Percentiles rank a stretch among this genome's conserved stretches.
Conservation (phyloP, 1,140 invertebrate species). For the Odontomachus brunneus region DNA sequence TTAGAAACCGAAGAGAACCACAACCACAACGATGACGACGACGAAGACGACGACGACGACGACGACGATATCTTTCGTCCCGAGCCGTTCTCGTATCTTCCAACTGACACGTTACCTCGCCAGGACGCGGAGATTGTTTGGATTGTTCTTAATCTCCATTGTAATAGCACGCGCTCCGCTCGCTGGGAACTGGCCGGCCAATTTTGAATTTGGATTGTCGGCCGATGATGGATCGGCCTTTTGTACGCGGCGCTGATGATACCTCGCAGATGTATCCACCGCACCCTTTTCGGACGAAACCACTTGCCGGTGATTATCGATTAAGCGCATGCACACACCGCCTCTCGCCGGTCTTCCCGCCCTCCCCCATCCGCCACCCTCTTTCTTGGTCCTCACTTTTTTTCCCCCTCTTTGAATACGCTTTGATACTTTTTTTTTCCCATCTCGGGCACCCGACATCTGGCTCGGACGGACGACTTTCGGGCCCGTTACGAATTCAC, state of each 20-base stretch:
- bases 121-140: constrained; percentile 68
- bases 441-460: constrained; percentile 54
- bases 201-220: constrained; percentile 79
- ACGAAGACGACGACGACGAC: not conserved
- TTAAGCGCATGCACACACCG: constrained; percentile 75
- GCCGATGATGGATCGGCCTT: constrained; percentile 81
- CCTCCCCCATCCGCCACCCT: constrained; percentile 18
- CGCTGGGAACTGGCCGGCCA: constrained; percentile 67
- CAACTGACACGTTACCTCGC: not conserved
- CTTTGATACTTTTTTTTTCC: constrained; percentile 32
- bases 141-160: constrained; percentile 77
- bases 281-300: constrained; percentile 74
- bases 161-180: constrained; percentile 75
- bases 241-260: constrained; percentile 78
- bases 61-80: not conserved
- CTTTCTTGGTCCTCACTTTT: constrained; percentile 44
- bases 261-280: constrained; percentile 80
- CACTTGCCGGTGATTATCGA: constrained; percentile 80
- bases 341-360: constrained; percentile 54
- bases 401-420: constrained; percentile 27
- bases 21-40: not conserved
- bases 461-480: constrained; percentile 55
- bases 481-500: constrained; percentile 39
- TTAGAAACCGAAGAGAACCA: not conserved
- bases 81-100: not conserved